A percentile compares a stretch with the other conserved stretches of the same genome.
Evolutionary conservation across 2,888 invertebrate genomes (phyloP).

Genomic region (Pteria penguin): DNA sequence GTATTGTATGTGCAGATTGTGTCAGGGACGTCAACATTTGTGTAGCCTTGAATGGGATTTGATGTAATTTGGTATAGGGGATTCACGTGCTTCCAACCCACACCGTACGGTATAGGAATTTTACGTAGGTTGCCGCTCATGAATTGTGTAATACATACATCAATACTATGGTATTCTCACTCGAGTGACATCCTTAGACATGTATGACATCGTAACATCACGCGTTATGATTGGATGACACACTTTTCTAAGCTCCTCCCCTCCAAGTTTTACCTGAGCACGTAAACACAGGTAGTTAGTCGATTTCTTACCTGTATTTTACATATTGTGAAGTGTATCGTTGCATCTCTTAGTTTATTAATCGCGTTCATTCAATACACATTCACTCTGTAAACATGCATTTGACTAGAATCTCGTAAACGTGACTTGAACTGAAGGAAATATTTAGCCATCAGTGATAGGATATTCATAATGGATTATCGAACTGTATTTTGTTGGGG

Average conservation of each 20-base stretch:
- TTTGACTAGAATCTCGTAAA: too few relatives aligned
- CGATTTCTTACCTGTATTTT: not conserved
- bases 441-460: too few relatives aligned
- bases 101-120: not conserved
- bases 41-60: not conserved
- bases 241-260: not conserved
- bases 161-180: too few relatives aligned
- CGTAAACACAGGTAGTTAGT: slow-evolving; percentile 25
- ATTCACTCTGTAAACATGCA: not conserved
- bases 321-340: not conserved
- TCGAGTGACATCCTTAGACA: not conserved
- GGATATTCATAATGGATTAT: too few relatives aligned
- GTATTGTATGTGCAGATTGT: too few relatives aligned
- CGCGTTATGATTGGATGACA: not conserved
- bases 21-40: too few relatives aligned
- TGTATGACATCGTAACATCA: not conserved
- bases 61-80: not conserved
- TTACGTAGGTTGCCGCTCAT: not conserved
- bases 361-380: not conserved
- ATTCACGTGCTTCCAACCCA: not conserved
- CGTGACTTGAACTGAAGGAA: too few relatives aligned
- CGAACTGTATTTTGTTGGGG: too few relatives aligned
- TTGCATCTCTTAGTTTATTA: not conserved
- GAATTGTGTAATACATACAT: too few relatives aligned
- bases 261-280: not conserved